Evolutionary conservation across 2,797 vertebrate genomes (phyloP).

Genomic region (Tapirus indicus): DNA sequence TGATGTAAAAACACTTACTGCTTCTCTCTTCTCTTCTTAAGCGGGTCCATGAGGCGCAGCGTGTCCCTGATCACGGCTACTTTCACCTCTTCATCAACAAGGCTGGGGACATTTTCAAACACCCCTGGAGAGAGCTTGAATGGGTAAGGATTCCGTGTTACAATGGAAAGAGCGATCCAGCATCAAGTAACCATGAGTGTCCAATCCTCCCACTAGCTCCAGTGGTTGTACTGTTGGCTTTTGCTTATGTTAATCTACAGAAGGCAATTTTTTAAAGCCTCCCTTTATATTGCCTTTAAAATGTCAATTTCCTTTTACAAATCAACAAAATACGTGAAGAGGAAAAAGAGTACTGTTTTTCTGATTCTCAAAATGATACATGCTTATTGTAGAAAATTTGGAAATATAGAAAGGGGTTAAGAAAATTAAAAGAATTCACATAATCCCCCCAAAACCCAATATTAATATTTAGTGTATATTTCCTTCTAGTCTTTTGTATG

Average conservation of each 20-base stretch:
- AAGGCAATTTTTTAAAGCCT: neutral
- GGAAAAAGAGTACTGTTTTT: neutral
- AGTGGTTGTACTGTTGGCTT: neutral
- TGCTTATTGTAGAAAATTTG: constrained; percentile 38
- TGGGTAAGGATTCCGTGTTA: constrained; percentile 67
- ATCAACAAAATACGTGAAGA: neutral
- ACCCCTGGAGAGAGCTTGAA: constrained; percentile 95
- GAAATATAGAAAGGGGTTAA: neutral
- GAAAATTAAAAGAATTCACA: constrained; percentile 49
- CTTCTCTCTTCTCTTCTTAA: constrained; percentile 87
- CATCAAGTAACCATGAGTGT: neutral
- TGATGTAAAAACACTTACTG: constrained; percentile 87
- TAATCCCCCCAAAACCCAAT: neutral
- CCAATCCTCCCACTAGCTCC: neutral
- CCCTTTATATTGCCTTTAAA: neutral
- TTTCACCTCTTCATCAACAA: constrained; percentile 97
- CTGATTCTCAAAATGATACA: constrained; percentile 3
- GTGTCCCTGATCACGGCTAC: constrained; percentile 98
- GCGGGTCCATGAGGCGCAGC: constrained; percentile 95
- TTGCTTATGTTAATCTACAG: neutral
- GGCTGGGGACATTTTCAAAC: constrained; percentile 95
- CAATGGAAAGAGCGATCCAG: constrained; percentile 60
- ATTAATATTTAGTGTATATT: neutral
- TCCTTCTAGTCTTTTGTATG: constrained; percentile 46
- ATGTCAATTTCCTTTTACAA: neutral